Evolutionary conservation across 1,140 invertebrate species (phyloP).

Genomic region (Drosophila virilis): DNA sequence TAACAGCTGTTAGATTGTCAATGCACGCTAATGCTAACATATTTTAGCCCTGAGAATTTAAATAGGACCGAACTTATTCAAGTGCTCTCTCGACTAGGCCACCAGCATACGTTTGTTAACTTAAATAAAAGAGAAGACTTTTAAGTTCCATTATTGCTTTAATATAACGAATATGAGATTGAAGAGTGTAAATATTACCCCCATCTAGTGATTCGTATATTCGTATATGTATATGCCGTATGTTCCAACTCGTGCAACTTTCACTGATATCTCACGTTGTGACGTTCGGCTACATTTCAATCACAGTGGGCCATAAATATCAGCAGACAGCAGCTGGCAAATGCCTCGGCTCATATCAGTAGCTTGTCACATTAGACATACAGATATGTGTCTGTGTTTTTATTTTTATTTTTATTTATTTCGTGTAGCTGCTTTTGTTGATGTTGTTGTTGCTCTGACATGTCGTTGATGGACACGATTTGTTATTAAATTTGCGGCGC

Average conservation of each 20-base stretch:
- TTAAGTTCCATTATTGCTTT: no score
- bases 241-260: background rate
- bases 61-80: no score
- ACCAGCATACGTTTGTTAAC: no score
- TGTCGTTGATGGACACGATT: conserved; percentile 58
- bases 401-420: conserved; percentile 19
- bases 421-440: conserved; percentile 1
- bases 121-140: no score
- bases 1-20: background rate
- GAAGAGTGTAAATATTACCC: no score
- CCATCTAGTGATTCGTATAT: background rate
- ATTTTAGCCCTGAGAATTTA: background rate
- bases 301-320: conserved; percentile 34
- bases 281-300: conserved; percentile 6
- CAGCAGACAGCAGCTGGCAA: conserved; percentile 11
- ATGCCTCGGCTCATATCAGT: conserved; percentile 24
- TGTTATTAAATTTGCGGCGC: conserved; percentile 58
- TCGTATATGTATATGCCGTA: background rate
- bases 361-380: conserved; percentile 37
- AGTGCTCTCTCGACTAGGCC: no score
- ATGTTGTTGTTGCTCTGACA: conserved; percentile 29
- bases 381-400: conserved; percentile 22
- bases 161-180: no score
- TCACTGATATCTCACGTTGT: conserved; percentile 8
- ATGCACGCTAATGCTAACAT: background rate